Percentiles rank a stretch among this genome's conserved stretches.
Evolutionary conservation across 2,888 invertebrate species (phyloP).

Genomic region (Yponomeuta sedellus): DNA sequence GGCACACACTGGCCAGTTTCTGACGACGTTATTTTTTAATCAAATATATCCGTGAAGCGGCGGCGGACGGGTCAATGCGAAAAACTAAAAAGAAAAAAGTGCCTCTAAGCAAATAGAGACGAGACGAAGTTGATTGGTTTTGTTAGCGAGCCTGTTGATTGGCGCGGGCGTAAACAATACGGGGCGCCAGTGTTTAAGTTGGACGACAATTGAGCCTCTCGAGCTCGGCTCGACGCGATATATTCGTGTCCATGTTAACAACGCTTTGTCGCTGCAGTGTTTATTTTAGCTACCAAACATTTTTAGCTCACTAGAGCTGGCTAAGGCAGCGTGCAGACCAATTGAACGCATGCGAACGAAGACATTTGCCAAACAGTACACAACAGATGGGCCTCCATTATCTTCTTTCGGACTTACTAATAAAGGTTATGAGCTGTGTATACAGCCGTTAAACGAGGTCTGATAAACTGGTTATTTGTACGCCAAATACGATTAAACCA

Average conservation of each 20-base stretch:
- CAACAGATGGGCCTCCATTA: too few relatives aligned
- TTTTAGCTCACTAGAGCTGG: not conserved
- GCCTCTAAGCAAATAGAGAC: slow-evolving; percentile 76
- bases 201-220: slow-evolving; percentile 67
- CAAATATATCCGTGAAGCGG: slow-evolving; percentile 71
- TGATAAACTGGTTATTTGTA: too few relatives aligned
- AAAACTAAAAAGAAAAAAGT: slow-evolving; percentile 71
- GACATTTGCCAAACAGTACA: not conserved
- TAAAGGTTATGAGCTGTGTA: too few relatives aligned
- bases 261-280: slow-evolving; percentile 32
- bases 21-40: slow-evolving; percentile 78
- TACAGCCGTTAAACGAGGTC: too few relatives aligned
- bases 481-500: too few relatives aligned
- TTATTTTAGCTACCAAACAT: slow-evolving; percentile 27
- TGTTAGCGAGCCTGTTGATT: slow-evolving; percentile 75
- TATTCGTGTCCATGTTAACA: slow-evolving; percentile 40
- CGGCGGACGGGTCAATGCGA: slow-evolving; percentile 68
- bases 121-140: slow-evolving; percentile 78
- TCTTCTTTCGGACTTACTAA: too few relatives aligned
- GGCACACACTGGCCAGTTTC: slow-evolving; percentile 51
- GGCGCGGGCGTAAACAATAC: slow-evolving; percentile 73
- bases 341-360: too few relatives aligned
- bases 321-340: too few relatives aligned
- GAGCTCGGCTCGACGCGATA: slow-evolving; percentile 49
- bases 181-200: slow-evolving; percentile 65